A percentile compares a stretch with the other conserved stretches of the same genome.
Conservation (phyloP, 2,797 vertebrate genomes). For the Anolis apletophallus region DNA sequence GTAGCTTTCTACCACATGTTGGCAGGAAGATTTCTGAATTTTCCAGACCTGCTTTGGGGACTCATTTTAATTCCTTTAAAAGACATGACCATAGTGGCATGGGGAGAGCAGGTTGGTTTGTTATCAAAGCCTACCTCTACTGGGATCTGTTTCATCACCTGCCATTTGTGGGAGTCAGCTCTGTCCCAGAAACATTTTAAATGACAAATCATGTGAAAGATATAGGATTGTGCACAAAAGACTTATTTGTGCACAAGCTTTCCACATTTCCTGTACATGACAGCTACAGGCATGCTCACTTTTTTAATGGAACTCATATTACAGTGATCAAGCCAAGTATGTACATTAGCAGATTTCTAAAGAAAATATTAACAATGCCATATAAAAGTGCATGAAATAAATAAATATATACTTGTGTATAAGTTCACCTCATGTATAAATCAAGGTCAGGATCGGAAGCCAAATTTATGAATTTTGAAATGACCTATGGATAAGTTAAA, state of each 20-base stretch:
- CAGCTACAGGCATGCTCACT: neutral
- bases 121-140: neutral
- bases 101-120: neutral
- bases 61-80: neutral
- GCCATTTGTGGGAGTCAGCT: neutral
- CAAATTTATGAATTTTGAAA: too few species aligned
- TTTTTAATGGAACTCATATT: neutral
- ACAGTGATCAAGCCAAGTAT: neutral
- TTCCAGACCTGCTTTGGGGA: neutral
- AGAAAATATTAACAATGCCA: neutral
- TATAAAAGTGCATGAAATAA: too few species aligned
- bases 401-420: too few species aligned
- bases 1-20: neutral
- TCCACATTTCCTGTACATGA: neutral
- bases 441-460: too few species aligned
- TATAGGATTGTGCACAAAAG: too few species aligned
- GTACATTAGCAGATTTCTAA: neutral
- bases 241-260: neutral
- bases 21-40: neutral
- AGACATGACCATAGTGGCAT: rapidly evolving
- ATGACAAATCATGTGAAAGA: neutral
- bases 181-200: neutral
- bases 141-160: neutral
- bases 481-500: too few species aligned
- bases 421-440: too few species aligned